These are phyloP conservation scores for Cacoxenus indagator DNA, from an alignment of 2,888 invertebrate species.

Conservation along the genomic window DNA sequence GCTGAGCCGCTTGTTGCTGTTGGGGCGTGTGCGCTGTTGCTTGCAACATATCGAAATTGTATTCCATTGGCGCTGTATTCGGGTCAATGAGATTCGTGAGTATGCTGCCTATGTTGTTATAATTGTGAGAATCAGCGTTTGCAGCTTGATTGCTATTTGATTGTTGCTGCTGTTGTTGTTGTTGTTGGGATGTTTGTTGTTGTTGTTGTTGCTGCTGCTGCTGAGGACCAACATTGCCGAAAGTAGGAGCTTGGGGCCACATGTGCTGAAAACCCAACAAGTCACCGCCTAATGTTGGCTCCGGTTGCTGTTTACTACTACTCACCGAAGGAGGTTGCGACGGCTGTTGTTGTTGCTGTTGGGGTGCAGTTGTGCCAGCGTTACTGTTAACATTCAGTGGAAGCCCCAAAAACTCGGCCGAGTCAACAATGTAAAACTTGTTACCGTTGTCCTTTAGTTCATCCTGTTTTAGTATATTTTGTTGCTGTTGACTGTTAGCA, in stretches of 20 bases:
- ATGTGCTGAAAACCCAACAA: slow-evolving; percentile 69
- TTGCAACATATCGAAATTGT: slow-evolving; percentile 68
- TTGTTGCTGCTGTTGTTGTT: slow-evolving; percentile 43
- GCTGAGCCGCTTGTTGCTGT: slow-evolving; percentile 42
- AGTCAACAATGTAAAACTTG: slow-evolving; percentile 69
- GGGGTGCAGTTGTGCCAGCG: slow-evolving; percentile 2
- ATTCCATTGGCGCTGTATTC: slow-evolving; percentile 69
- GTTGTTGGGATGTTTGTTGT: slow-evolving; percentile 49
- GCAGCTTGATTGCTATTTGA: slow-evolving; percentile 42
- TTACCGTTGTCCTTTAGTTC: slow-evolving; percentile 64
- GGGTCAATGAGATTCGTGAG: slow-evolving; percentile 70
- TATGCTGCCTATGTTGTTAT: slow-evolving; percentile 71
- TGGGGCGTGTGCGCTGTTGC: slow-evolving; percentile 44
- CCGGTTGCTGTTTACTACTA: slow-evolving; percentile 53
- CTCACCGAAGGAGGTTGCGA: slow-evolving; percentile 43
- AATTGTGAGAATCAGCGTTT: slow-evolving; percentile 63
- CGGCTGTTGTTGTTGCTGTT: slow-evolving; percentile 41
- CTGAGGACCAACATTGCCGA: slow-evolving; percentile 36
- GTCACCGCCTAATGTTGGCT: slow-evolving; percentile 59
- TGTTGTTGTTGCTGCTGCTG: slow-evolving; percentile 59
- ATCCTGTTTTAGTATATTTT: slow-evolving; percentile 42
- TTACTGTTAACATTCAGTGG: slow-evolving; percentile 64
- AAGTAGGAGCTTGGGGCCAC: slow-evolving; percentile 62
- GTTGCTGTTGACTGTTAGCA: slow-evolving; percentile 47
- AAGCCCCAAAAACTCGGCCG: slow-evolving; percentile 69